A percentile compares a stretch with the other conserved stretches of the same genome.
Conservation (phyloP, 2,888 invertebrate genomes). For the Malachius bipustulatus region DNA sequence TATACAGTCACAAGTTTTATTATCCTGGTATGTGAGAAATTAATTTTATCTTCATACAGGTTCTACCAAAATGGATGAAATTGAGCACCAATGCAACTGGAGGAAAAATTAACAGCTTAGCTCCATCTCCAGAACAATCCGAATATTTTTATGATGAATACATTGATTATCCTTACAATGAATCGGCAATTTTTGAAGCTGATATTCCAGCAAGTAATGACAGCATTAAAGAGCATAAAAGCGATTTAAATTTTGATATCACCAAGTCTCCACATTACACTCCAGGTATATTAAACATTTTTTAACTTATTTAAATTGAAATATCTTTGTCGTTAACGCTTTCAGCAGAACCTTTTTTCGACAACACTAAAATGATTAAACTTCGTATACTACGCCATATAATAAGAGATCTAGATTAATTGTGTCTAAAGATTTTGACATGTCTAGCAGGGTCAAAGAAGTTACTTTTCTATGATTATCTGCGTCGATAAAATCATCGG, state of each 20-base stretch:
- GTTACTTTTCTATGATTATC: no score
- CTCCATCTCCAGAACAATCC: conserved; percentile 61
- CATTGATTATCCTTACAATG: conserved; percentile 62
- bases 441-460: no score
- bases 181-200: conserved; percentile 35
- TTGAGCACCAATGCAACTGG: conserved; percentile 37
- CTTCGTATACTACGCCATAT: no score
- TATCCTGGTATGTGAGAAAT: no score
- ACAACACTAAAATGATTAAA: no score
- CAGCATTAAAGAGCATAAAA: conserved; percentile 11
- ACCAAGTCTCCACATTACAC: conserved; percentile 20
- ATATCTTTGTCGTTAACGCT: no score
- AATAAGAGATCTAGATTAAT: no score
- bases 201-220: conserved; percentile 16
- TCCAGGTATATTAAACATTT: conserved; percentile 20
- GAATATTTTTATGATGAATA: conserved; percentile 79
- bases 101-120: conserved; percentile 39
- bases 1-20: conserved; percentile 43
- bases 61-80: conserved; percentile 45
- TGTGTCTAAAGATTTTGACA: no score
- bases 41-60: conserved; percentile 30
- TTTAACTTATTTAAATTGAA: no score
- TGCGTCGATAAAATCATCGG: no score
- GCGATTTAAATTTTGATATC: no score
- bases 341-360: no score